Evolutionary conservation across 2,113 vertebrate species (phyloP).

Genomic region (Mohoua ochrocephala): DNA sequence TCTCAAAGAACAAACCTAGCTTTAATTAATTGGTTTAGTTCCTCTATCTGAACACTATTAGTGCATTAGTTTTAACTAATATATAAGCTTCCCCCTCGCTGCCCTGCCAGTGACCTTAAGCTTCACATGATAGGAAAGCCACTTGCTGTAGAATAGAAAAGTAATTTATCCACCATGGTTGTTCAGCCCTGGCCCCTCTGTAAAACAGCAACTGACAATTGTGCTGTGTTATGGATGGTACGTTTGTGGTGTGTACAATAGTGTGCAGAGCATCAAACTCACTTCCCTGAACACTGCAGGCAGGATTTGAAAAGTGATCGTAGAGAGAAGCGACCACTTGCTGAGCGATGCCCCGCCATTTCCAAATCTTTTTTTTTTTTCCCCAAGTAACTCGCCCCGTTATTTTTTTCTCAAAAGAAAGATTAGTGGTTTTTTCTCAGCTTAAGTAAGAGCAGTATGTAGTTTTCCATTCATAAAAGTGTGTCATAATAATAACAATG

Average conservation of each 20-base stretch:
- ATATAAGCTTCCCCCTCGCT: not conserved
- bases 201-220: conserved; percentile 64
- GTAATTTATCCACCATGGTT: conserved; percentile 59
- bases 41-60: conserved; percentile 50
- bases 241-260: conserved; percentile 3
- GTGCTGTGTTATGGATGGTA: conserved; percentile 56
- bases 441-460: conserved; percentile 32
- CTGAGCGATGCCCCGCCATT: conserved; percentile 22
- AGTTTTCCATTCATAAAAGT: conserved; percentile 25
- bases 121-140: conserved; percentile 57
- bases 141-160: conserved; percentile 53
- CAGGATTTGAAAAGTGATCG: conserved; percentile 4
- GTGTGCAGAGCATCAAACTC: not conserved
- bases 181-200: conserved; percentile 39
- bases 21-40: conserved; percentile 16
- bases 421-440: conserved; percentile 13
- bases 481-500: not conserved
- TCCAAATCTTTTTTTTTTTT: not conserved
- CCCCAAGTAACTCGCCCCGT: not conserved
- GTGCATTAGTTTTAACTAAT: conserved; percentile 55
- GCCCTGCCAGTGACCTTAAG: conserved; percentile 66
- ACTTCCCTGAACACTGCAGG: conserved; percentile 19
- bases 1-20: not conserved
- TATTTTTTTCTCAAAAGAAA: conserved; percentile 18
- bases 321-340: conserved; percentile 1